Percentiles rank a stretch among this genome's conserved stretches.
These are phyloP conservation scores for Agonopterix subpropinquella DNA, from an alignment of 2,888 invertebrate species.

Conservation along the genomic window DNA sequence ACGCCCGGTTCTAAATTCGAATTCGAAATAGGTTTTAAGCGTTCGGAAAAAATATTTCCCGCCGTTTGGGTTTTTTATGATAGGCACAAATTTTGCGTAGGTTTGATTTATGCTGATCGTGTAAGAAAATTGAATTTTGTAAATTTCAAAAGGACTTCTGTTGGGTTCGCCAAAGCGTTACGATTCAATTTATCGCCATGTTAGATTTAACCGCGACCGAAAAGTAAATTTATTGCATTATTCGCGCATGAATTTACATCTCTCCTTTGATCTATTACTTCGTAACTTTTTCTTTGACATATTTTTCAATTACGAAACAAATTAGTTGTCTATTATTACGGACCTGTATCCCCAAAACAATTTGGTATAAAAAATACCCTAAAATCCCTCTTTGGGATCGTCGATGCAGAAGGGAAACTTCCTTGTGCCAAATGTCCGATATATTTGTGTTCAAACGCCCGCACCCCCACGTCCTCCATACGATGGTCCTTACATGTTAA, in stretches of 20 bases:
- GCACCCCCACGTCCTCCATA: constrained; percentile 31
- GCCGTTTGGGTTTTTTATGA: constrained; percentile 1
- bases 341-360: constrained; percentile 24
- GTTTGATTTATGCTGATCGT: constrained; percentile 38
- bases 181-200: constrained; percentile 62
- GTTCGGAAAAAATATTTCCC: neutral
- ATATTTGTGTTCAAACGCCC: constrained; percentile 35
- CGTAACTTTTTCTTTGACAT: constrained; percentile 1
- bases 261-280: constrained; percentile 49
- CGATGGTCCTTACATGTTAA: constrained; percentile 70
- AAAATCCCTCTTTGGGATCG: constrained; percentile 42
- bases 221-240: constrained; percentile 59
- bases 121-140: constrained; percentile 51
- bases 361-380: constrained; percentile 26
- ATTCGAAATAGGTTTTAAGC: neutral
- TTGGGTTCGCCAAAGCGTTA: constrained; percentile 37
- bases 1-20: neutral
- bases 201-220: constrained; percentile 36
- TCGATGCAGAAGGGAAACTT: constrained; percentile 62
- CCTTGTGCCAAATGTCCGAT: constrained; percentile 68
- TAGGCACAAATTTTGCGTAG: constrained; percentile 6
- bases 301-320: neutral
- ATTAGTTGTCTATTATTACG: neutral
- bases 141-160: constrained; percentile 44
- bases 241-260: constrained; percentile 40